Conservation (phyloP, 1,140 invertebrate species). For the Drosophila pallidifrons region DNA sequence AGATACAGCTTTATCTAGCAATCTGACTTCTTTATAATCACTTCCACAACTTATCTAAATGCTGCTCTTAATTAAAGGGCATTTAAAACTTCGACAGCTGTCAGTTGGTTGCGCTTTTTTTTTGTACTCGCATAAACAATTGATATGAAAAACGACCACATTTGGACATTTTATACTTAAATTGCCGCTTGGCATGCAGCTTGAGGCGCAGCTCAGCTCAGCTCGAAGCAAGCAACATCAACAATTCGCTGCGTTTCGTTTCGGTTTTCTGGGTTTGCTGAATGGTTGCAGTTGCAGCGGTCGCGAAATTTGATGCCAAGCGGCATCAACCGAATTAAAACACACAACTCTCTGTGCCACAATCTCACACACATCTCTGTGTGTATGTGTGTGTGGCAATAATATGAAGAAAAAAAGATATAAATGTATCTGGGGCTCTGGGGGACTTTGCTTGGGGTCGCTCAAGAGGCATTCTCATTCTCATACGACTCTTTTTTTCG, state of each 20-base stretch:
- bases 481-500: conserved; percentile 13
- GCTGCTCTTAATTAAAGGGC: not conserved
- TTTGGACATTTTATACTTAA: conserved; percentile 82
- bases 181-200: conserved; percentile 78
- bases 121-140: conserved; percentile 56
- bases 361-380: conserved; percentile 1
- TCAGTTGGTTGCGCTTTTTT: not conserved
- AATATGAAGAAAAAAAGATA: conserved; percentile 14
- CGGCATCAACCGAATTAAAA: conserved; percentile 41
- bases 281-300: conserved; percentile 59
- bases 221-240: conserved; percentile 31
- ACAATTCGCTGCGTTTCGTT: conserved; percentile 54
- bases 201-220: conserved; percentile 49
- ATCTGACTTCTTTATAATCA: too few relatives aligned
- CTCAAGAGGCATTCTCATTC: conserved; percentile 19
- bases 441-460: conserved; percentile 73
- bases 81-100: not conserved
- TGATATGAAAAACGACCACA: conserved; percentile 74
- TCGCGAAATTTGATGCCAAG: conserved; percentile 78
- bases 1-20: not conserved
- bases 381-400: conserved; percentile 30
- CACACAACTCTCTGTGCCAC: conserved; percentile 22
- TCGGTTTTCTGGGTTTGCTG: conserved; percentile 81
- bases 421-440: conserved; percentile 37
- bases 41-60: too few relatives aligned